phyloP scores from a whole-genome alignment of 2,113 vertebrate genomes.

The Sapayoa aenigma region DNA sequence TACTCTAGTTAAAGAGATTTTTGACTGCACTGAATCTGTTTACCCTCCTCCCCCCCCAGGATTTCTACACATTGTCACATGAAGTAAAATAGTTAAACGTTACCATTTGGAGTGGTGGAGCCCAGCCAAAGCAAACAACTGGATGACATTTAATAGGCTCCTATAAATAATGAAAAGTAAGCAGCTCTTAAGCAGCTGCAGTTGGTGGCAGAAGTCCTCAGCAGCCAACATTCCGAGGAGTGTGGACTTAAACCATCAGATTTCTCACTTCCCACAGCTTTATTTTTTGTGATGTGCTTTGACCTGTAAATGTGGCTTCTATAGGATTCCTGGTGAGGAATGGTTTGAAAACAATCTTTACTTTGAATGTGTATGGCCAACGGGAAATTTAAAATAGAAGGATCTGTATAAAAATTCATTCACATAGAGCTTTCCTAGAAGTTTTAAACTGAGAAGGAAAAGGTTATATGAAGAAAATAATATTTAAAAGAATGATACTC shows the following conservation, averaged over 20 bases:
- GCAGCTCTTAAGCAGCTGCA: neutral
- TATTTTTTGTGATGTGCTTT: neutral
- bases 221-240: neutral
- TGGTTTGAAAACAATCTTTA: neutral
- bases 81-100: neutral
- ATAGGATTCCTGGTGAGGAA: neutral
- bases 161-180: constrained; percentile 47
- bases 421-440: neutral
- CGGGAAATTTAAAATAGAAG: neutral
- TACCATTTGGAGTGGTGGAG: neutral
- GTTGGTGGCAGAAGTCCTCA: neutral
- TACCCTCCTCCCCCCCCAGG: neutral
- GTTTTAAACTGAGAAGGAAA: neutral
- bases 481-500: rapidly evolving
- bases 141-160: constrained; percentile 1
- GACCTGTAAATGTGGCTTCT: neutral
- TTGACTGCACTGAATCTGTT: neutral
- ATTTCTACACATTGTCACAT: neutral
- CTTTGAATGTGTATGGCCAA: neutral
- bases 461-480: neutral
- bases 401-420: neutral
- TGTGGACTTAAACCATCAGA: neutral
- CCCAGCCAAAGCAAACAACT: constrained; percentile 32
- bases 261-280: neutral
- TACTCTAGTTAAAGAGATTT: constrained; percentile 2